Percentiles rank a stretch among this genome's conserved stretches.
These are phyloP conservation scores for Festucalex cinctus DNA, from an alignment of 2,113 vertebrate species.

Conservation along the genomic window DNA sequence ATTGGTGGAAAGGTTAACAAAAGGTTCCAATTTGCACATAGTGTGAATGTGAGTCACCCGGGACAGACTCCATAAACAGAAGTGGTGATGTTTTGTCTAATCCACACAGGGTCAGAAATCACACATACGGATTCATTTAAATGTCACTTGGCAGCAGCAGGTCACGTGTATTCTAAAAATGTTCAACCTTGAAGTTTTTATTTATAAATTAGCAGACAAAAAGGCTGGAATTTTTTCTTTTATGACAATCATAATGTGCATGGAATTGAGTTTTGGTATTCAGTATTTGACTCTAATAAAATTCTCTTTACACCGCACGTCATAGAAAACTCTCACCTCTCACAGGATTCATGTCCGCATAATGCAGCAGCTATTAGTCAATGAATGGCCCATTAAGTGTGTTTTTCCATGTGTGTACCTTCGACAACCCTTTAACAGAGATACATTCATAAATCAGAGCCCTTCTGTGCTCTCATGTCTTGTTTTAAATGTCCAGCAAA, in stretches of 20 bases:
- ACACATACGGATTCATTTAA: too few relatives aligned
- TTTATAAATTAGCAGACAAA: neutral
- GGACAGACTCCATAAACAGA: too few relatives aligned
- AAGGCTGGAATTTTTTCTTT: neutral
- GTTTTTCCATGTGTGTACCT: neutral
- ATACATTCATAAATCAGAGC: neutral
- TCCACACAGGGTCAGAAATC: too few relatives aligned
- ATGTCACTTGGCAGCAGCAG: neutral
- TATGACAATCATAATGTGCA: neutral
- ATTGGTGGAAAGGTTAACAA: too few relatives aligned
- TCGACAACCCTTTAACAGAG: neutral
- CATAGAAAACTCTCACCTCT: neutral
- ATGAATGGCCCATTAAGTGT: neutral
- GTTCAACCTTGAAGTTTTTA: too few relatives aligned
- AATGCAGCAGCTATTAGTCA: neutral
- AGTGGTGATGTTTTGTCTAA: too few relatives aligned
- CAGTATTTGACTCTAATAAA: neutral
- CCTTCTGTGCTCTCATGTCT: constrained; percentile 1
- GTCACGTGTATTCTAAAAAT: too few relatives aligned
- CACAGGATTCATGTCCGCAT: neutral
- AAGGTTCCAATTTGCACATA: too few relatives aligned
- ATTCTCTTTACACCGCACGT: neutral
- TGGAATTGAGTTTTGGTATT: neutral
- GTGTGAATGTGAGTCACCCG: too few relatives aligned
- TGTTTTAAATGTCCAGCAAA: constrained; percentile 3